These are phyloP conservation scores for Ganaspis sp. DNA, from an alignment of 1,140 invertebrate species.

Conservation along the genomic window DNA sequence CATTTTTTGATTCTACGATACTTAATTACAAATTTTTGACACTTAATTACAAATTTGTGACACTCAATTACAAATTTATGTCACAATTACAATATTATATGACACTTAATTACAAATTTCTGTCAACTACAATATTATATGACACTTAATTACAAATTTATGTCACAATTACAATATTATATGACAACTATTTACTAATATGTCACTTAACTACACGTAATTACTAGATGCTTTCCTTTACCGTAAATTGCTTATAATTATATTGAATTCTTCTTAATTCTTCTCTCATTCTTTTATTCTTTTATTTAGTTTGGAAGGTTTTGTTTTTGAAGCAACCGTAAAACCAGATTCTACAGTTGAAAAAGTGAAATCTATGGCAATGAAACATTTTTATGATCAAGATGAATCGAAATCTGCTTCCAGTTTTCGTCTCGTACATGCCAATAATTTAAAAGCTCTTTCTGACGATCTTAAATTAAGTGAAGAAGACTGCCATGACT, in stretches of 20 bases:
- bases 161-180: no score
- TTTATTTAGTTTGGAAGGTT: constrained; percentile 66
- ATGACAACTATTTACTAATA: no score
- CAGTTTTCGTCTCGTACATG: constrained; percentile 68
- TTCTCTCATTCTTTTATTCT: neutral
- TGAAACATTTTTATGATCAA: constrained; percentile 71
- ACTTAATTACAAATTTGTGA: no score
- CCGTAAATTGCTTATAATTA: no score
- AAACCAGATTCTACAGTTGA: constrained; percentile 68
- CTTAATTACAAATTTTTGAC: no score
- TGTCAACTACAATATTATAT: no score
- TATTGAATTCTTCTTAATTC: neutral
- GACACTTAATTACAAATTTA: no score
- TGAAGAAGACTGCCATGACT: constrained; percentile 65
- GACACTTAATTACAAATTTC: no score
- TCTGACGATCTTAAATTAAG: constrained; percentile 62
- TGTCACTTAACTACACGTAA: no score
- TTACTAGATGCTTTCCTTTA: no score
- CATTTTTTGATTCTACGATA: neutral
- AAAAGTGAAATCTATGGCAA: constrained; percentile 68
- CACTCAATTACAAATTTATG: no score
- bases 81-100: no score
- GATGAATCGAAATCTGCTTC: constrained; percentile 58
- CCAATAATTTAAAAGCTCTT: constrained; percentile 62
- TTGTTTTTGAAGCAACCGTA: constrained; percentile 60